A percentile compares a stretch with the other conserved stretches of the same genome.
Conservation (phyloP, 2,888 invertebrate genomes). For the Epirrhoe alternata region DNA sequence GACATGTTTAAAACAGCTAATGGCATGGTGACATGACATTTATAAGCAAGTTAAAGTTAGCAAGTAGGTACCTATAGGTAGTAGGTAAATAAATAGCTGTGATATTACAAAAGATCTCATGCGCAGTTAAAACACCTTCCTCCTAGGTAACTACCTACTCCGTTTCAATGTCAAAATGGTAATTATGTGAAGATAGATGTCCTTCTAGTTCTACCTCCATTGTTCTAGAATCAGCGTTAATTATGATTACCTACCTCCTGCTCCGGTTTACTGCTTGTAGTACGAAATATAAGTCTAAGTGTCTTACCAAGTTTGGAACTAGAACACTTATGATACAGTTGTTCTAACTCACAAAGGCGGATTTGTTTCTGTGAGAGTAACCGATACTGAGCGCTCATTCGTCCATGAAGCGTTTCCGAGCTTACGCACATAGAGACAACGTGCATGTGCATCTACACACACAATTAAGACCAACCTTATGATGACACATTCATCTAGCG, state of each 20-base stretch:
- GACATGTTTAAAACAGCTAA: too few relatives aligned
- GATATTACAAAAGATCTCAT: slow-evolving; percentile 8
- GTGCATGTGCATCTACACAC: too few relatives aligned
- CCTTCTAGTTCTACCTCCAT: slow-evolving; percentile 60
- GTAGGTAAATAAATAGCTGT: background rate
- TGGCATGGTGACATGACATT: too few relatives aligned
- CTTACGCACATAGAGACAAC: too few relatives aligned
- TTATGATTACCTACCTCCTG: slow-evolving; percentile 43
- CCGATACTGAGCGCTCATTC: too few relatives aligned
- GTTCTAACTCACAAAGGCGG: too few relatives aligned
- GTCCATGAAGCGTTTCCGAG: too few relatives aligned
- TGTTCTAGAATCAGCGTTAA: slow-evolving; percentile 65
- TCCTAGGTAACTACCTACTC: background rate
- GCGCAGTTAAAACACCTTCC: background rate
- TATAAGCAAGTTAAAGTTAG: too few relatives aligned
- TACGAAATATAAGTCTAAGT: background rate
- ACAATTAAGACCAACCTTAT: background rate
- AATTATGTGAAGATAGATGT: slow-evolving; percentile 43
- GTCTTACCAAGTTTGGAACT: background rate
- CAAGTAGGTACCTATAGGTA: too few relatives aligned
- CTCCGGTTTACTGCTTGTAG: background rate
- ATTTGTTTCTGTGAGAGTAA: too few relatives aligned
- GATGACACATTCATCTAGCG: slow-evolving; percentile 1
- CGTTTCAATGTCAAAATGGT: slow-evolving; percentile 48
- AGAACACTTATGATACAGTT: background rate